Percentiles rank a stretch among this genome's conserved stretches.
Conservation (phyloP, 2,888 invertebrate species). For the Pheosia gnoma region DNA sequence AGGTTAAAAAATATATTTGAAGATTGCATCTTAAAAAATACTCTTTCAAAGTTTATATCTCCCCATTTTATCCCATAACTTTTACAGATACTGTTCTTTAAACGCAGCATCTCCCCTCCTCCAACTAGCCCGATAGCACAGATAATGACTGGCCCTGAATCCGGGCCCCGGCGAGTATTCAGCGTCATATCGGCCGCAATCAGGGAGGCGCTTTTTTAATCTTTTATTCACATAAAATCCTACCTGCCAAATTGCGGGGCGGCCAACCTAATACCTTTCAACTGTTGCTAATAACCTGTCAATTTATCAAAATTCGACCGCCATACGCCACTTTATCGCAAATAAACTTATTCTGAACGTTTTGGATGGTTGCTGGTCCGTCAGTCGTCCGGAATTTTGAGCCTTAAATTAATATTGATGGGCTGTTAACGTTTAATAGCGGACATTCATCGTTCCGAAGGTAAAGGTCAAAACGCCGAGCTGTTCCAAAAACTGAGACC, state of each 20-base stretch:
- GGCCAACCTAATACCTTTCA: slow-evolving; percentile 82
- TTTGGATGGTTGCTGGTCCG: slow-evolving; percentile 33
- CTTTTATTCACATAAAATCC: slow-evolving; percentile 75
- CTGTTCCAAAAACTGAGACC: slow-evolving; percentile 11
- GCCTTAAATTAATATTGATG: slow-evolving; percentile 29
- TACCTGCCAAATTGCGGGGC: slow-evolving; percentile 80
- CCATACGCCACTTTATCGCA: slow-evolving; percentile 54
- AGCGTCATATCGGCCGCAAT: slow-evolving; percentile 69
- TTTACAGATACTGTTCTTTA: not conserved
- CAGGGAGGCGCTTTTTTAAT: slow-evolving; percentile 73
- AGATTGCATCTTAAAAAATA: too few species aligned
- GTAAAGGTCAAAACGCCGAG: slow-evolving; percentile 3
- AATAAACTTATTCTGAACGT: slow-evolving; percentile 44
- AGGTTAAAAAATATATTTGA: too few species aligned
- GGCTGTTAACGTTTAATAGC: slow-evolving; percentile 32
- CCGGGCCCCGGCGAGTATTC: slow-evolving; percentile 54
- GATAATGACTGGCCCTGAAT: slow-evolving; percentile 55
- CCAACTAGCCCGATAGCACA: slow-evolving; percentile 7
- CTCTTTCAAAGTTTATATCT: too few species aligned
- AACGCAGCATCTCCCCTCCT: not conserved
- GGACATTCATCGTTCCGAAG: slow-evolving; percentile 16
- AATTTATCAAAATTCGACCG: slow-evolving; percentile 79
- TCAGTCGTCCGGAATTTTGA: slow-evolving; percentile 37
- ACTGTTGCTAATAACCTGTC: slow-evolving; percentile 84
- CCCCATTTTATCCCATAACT: too few species aligned